Percentiles rank a stretch among this genome's conserved stretches.
These are phyloP conservation scores for Caenorhabditis tropicalis DNA, from an alignment of 1,140 invertebrate genomes.

Conservation along the genomic window DNA sequence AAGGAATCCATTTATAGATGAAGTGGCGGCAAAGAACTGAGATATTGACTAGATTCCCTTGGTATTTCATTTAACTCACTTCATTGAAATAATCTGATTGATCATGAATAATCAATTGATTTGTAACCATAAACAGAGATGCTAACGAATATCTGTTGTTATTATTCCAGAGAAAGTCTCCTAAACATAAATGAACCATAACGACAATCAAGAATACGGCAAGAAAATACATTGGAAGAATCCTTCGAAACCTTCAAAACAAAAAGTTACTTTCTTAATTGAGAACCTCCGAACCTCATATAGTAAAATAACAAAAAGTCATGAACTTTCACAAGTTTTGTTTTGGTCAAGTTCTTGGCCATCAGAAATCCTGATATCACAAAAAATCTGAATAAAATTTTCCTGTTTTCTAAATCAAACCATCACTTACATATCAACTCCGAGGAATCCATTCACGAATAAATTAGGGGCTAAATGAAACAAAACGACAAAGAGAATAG, in stretches of 20 bases:
- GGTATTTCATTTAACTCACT: neutral
- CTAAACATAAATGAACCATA: neutral
- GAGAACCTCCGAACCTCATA: neutral
- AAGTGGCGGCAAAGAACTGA: constrained; percentile 11
- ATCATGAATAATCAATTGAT: constrained; percentile 30
- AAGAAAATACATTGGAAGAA: constrained; percentile 36
- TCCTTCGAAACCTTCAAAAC: neutral
- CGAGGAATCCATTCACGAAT: constrained; percentile 10
- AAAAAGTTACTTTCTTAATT: neutral
- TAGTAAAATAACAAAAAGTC: constrained; percentile 33
- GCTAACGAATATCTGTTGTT: constrained; percentile 8
- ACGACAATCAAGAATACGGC: neutral
- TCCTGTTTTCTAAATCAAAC: no score
- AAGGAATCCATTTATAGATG: neutral
- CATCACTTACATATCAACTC: constrained; percentile 32
- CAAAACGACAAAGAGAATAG: neutral
- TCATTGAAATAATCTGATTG: constrained; percentile 4
- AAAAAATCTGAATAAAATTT: constrained; percentile 32
- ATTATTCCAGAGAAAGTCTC: neutral
- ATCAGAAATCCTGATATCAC: constrained; percentile 45
- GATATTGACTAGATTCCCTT: neutral
- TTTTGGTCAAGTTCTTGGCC: neutral
- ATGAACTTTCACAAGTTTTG: neutral
- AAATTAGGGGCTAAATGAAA: neutral
- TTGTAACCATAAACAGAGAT: constrained; percentile 18